phyloP scores from a whole-genome alignment of 2,797 vertebrate species.

The Anabacerthia variegaticeps region DNA sequence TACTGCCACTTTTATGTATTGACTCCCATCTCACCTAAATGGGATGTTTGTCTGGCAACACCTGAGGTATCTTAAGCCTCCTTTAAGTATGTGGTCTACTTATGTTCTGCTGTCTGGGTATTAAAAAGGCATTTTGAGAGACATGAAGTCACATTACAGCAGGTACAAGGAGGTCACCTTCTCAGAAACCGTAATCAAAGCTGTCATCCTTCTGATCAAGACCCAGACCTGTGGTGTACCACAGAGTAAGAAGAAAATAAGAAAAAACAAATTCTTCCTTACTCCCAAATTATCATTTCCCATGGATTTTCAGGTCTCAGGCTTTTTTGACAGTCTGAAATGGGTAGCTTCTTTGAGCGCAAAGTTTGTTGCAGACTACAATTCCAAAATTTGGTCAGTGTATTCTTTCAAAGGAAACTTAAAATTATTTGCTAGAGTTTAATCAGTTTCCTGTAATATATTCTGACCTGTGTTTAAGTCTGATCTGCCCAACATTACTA shows the following conservation, averaged over 20 bases:
- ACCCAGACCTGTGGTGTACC: not conserved
- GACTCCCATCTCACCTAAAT: not conserved
- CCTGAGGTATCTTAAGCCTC: not conserved
- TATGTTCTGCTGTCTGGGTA: not conserved
- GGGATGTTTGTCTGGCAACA: not conserved
- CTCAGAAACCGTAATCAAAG: not conserved
- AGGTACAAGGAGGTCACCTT: not conserved
- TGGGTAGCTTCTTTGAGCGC: not conserved
- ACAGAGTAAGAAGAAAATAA: not conserved
- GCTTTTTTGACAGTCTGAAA: not conserved
- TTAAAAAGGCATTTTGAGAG: not conserved
- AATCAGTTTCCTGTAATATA: not conserved
- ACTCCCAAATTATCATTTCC: not conserved
- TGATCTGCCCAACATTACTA: not conserved
- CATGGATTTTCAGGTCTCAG: not conserved
- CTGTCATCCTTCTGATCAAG: not conserved
- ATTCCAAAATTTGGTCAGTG: accelerated
- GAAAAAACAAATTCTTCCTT: not conserved
- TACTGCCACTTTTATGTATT: not conserved
- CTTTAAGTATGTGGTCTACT: not conserved
- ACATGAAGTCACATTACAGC: not conserved
- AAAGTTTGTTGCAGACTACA: not conserved
- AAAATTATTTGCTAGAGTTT: not conserved
- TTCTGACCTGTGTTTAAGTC: not conserved
- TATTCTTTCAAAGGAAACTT: not conserved